Percentiles rank a stretch among this genome's conserved stretches.
These are phyloP conservation scores for Noctua comes DNA, from an alignment of 2,888 invertebrate species.

Conservation along the genomic window DNA sequence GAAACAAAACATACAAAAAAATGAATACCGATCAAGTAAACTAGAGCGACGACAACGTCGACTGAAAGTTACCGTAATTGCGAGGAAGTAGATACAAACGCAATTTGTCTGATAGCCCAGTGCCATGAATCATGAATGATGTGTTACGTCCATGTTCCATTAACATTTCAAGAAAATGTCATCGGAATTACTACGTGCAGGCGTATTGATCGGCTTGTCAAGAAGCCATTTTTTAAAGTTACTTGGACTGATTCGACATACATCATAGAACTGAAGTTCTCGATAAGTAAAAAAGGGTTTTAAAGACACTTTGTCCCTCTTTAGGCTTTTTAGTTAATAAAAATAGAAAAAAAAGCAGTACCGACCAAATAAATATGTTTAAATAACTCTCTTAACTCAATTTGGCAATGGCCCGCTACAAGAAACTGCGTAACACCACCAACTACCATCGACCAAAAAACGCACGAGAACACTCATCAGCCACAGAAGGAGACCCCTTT, in stretches of 20 bases:
- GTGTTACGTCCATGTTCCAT: background rate
- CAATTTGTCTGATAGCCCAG: constrained; percentile 5
- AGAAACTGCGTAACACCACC: background rate
- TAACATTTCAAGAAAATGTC: constrained; percentile 31
- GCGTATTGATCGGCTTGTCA: constrained; percentile 15
- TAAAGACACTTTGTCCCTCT: background rate
- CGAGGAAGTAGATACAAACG: background rate
- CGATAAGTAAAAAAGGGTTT: background rate
- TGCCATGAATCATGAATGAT: constrained; percentile 36
- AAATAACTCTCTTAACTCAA: constrained; percentile 2
- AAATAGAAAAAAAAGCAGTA: too few relatives aligned
- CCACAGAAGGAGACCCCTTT: background rate
- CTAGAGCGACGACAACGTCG: background rate
- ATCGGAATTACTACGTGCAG: constrained; percentile 10
- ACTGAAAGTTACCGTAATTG: background rate
- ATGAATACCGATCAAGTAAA: background rate
- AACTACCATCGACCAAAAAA: background rate
- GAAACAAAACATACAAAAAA: background rate
- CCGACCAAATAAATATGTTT: background rate
- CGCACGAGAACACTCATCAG: background rate
- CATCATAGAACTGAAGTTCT: constrained; percentile 9
- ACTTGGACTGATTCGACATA: background rate
- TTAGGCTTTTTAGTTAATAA: background rate
- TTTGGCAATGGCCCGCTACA: background rate
- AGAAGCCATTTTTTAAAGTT: background rate